Evolutionary conservation across 2,797 vertebrate species (phyloP).

Genomic region (Acipenser oxyrinchus): DNA sequence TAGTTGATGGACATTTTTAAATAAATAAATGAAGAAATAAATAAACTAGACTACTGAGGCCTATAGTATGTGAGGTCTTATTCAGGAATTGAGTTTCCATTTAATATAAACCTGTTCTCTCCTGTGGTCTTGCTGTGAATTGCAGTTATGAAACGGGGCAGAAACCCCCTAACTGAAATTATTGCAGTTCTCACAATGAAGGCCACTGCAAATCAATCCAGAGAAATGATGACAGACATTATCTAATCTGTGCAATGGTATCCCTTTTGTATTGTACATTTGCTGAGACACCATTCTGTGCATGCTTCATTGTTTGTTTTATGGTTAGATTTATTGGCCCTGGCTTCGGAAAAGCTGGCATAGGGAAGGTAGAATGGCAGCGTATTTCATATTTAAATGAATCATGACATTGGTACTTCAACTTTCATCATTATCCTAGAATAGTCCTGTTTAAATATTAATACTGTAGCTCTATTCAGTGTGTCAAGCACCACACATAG

Average conservation of each 20-base stretch:
- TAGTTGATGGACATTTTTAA: too few relatives aligned
- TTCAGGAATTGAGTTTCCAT: too few relatives aligned
- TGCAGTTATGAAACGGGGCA: too few relatives aligned
- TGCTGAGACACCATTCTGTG: constrained; percentile 17
- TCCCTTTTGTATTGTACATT: constrained; percentile 4
- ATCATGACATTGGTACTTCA: constrained; percentile 69
- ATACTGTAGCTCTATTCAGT: constrained; percentile 51
- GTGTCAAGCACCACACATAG: constrained; percentile 49
- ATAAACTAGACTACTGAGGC: too few relatives aligned
- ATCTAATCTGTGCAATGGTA: constrained; percentile 12
- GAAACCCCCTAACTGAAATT: too few relatives aligned
- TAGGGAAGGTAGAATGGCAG: constrained; percentile 29
- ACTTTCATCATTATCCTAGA: constrained; percentile 75
- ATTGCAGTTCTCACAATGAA: too few relatives aligned
- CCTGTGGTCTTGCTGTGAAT: too few relatives aligned
- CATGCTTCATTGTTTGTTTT: constrained; percentile 18
- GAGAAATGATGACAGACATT: neutral
- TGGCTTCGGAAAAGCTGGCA: constrained; percentile 32
- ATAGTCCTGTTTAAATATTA: constrained; percentile 79
- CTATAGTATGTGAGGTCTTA: too few relatives aligned
- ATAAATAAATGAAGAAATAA: too few relatives aligned
- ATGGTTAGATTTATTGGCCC: constrained; percentile 25
- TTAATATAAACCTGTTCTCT: too few relatives aligned
- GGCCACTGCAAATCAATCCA: too few relatives aligned
- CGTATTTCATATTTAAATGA: constrained; percentile 59